Conservation (phyloP, 2,888 invertebrate species). For the Eudasyphora cyanicolor region DNA sequence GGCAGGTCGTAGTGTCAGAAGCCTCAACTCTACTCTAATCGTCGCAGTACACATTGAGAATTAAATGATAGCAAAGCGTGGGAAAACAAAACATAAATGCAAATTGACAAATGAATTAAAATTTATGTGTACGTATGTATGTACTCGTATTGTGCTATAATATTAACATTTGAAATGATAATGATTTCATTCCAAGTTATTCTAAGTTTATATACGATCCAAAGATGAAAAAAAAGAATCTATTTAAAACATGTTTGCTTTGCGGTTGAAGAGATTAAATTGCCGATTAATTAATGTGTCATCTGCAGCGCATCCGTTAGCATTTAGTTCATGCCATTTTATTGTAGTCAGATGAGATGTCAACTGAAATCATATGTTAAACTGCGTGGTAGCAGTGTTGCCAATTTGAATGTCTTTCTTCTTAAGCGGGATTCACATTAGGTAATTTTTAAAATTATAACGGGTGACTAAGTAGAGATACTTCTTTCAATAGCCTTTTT, state of each 20-base stretch:
- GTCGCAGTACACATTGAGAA: not conserved
- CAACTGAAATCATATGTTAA: too few relatives aligned
- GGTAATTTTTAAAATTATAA: too few relatives aligned
- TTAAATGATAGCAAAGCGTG: slow-evolving; percentile 14
- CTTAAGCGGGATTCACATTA: too few relatives aligned
- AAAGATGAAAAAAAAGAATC: not conserved
- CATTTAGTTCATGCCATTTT: too few relatives aligned
- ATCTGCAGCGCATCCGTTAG: too few relatives aligned
- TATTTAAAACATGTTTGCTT: not conserved
- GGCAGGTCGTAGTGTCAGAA: not conserved
- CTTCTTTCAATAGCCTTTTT: too few relatives aligned
- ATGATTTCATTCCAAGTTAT: not conserved
- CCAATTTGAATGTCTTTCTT: not conserved
- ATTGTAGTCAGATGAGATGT: too few relatives aligned
- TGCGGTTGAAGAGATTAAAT: too few relatives aligned
- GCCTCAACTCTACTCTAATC: too few relatives aligned
- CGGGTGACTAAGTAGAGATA: too few relatives aligned
- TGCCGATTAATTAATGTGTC: too few relatives aligned
- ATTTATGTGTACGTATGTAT: not conserved
- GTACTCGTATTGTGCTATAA: not conserved
- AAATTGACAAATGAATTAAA: not conserved
- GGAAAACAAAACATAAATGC: slow-evolving; percentile 23
- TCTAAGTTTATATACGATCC: not conserved
- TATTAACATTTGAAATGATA: slow-evolving; percentile 18
- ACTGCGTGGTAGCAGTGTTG: not conserved